These are phyloP conservation scores for Cryptus viduatorius DNA, from an alignment of 2,888 invertebrate genomes.

Conservation along the genomic window DNA sequence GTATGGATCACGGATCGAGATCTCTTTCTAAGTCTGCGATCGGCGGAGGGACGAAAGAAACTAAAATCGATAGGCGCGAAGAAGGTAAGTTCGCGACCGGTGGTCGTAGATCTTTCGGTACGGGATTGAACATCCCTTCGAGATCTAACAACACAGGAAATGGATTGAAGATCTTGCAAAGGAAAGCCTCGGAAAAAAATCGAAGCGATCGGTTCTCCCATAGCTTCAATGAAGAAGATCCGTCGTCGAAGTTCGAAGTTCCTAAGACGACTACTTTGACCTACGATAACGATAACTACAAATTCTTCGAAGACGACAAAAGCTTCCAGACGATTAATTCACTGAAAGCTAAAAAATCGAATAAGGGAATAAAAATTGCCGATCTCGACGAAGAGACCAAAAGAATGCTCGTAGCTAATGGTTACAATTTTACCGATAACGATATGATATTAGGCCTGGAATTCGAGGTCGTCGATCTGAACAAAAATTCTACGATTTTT, in stretches of 20 bases:
- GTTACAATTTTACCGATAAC: slow-evolving; percentile 49
- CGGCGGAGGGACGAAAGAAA: background rate
- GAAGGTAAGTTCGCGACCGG: background rate
- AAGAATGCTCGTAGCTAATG: slow-evolving; percentile 41
- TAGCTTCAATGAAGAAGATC: background rate
- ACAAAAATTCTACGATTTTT: slow-evolving; percentile 26
- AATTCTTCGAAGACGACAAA: background rate
- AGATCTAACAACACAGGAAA: background rate
- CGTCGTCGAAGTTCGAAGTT: background rate
- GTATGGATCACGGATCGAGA: slow-evolving; percentile 31
- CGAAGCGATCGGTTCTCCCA: background rate
- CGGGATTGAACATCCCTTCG: background rate
- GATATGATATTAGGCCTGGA: slow-evolving; percentile 45
- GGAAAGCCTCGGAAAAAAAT: background rate
- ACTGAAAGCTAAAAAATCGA: background rate
- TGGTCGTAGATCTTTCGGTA: slow-evolving; percentile 2
- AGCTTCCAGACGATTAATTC: background rate
- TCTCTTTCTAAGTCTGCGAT: background rate
- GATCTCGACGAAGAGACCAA: slow-evolving; percentile 50
- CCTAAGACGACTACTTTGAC: background rate
- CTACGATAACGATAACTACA: background rate
- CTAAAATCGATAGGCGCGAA: background rate
- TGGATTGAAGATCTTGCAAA: background rate
- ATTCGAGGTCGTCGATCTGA: slow-evolving; percentile 36
- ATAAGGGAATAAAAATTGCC: slow-evolving; percentile 6